Evolutionary conservation across 2,888 invertebrate genomes (phyloP).

Genomic region (Drosophila mettleri): DNA sequence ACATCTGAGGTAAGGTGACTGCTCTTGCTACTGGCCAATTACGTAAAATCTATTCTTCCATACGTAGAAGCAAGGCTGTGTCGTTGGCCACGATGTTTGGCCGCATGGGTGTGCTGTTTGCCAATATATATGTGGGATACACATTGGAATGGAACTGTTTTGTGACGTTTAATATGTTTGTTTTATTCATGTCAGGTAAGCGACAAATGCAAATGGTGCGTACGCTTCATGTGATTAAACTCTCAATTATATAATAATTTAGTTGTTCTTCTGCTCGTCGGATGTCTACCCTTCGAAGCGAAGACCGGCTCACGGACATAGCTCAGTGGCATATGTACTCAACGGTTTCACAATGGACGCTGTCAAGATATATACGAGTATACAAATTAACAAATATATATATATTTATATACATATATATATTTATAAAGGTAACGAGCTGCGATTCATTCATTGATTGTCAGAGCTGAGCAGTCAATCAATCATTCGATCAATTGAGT

Average conservation of each 20-base stretch:
- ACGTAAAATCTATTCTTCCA: neutral
- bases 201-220: neutral
- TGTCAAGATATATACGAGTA: too few relatives aligned
- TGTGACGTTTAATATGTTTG: slow-evolving; percentile 33
- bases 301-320: neutral
- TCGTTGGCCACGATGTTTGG: slow-evolving; percentile 31
- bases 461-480: slow-evolving; percentile 39
- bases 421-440: slow-evolving; percentile 20
- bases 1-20: slow-evolving; percentile 27
- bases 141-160: slow-evolving; percentile 22
- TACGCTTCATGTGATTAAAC: neutral
- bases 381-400: too few relatives aligned
- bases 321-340: too few relatives aligned
- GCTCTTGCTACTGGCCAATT: too few relatives aligned
- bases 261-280: slow-evolving; percentile 1
- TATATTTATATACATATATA: neutral
- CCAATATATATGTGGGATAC: slow-evolving; percentile 30
- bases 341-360: too few relatives aligned
- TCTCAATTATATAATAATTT: neutral
- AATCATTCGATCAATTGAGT: slow-evolving; percentile 66
- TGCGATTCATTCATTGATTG: neutral
- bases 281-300: neutral
- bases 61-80: slow-evolving; percentile 35
- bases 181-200: slow-evolving; percentile 19
- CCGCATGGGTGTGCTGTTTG: slow-evolving; percentile 24